Base-by-base conservation (phyloP, 2,797 vertebrate genomes). In the Serranus cabrilla region DNA sequence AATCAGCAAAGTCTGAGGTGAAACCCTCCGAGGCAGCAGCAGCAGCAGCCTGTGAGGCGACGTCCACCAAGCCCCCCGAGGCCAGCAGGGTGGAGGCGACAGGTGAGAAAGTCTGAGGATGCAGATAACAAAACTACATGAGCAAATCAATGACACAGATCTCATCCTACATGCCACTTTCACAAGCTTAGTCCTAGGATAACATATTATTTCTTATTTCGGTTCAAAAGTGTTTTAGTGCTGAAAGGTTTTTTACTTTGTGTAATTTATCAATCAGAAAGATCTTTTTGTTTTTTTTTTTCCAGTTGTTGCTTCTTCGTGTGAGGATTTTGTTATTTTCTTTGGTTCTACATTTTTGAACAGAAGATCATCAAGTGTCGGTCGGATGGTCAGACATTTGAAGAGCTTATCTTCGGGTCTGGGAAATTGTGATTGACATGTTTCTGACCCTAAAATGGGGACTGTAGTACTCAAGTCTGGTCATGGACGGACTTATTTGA, bases 31-130 rank as follows among this genome's bases (percentile, higher is more conserved):
- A 85, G 39, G 80, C 69, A 18, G 79, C 79, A 23, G 76, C 64
- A 39, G 68, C 71, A 10, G 76, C 70, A 17, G 65, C 58, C 14
- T 84, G 78, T 13, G 91, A 92, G 31, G 91, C 52, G 5, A 70
- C 83, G 42, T 3, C 68, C 0, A 58, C 93, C 70, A 97, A 95
- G 92, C 87, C 74, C 39, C 17, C 85, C 0, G 96, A 97, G 23
- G 54, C 87, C 18, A 52, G 92, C 69, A 96, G 94, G 80, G 66
- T 80, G 17, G 97, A 99, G 88, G 52, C 92, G 27, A 0, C 92
- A 88, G 97, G 97, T 99, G 88, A 94, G 93, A 42, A 16, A 1
- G 54, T 14, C 14, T 0, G 12, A 62, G 60, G 20, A 45, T 11
- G 16, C 10, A 27, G 17, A 1, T 4, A 6, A 23, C 13, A 5